Conservation (phyloP, 2,797 vertebrate species). For the Sciurus vulgaris region DNA sequence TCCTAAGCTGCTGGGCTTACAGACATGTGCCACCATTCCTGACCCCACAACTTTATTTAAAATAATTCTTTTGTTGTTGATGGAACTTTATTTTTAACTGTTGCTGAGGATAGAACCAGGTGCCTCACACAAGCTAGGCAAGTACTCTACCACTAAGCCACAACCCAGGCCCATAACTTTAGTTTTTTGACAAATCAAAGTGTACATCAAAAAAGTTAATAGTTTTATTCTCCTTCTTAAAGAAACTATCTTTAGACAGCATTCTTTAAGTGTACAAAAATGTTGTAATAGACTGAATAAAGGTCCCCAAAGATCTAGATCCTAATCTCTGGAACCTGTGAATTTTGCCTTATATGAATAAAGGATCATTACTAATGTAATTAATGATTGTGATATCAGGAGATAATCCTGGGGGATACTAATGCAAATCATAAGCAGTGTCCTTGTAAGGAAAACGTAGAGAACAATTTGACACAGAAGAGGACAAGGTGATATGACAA, state of each 20-base stretch:
- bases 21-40: too few species aligned
- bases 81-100: too few species aligned
- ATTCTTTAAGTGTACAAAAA: slow-evolving; percentile 8
- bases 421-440: not conserved
- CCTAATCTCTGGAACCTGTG: not conserved
- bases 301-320: not conserved
- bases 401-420: not conserved
- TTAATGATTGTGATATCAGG: not conserved
- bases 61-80: too few species aligned
- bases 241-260: not conserved
- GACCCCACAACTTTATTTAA: too few species aligned
- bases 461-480: not conserved
- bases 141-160: too few species aligned
- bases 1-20: too few species aligned
- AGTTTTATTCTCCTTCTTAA: not conserved
- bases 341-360: not conserved
- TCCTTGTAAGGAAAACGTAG: not conserved
- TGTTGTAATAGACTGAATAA: not conserved
- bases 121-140: too few species aligned
- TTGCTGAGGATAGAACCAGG: too few species aligned
- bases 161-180: not conserved
- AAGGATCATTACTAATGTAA: not conserved
- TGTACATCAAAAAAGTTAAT: not conserved
- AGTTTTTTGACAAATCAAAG: not conserved
- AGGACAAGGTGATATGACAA: not conserved